Conservation (phyloP, 1,140 invertebrate genomes). For the Cecropterus lyciades region DNA sequence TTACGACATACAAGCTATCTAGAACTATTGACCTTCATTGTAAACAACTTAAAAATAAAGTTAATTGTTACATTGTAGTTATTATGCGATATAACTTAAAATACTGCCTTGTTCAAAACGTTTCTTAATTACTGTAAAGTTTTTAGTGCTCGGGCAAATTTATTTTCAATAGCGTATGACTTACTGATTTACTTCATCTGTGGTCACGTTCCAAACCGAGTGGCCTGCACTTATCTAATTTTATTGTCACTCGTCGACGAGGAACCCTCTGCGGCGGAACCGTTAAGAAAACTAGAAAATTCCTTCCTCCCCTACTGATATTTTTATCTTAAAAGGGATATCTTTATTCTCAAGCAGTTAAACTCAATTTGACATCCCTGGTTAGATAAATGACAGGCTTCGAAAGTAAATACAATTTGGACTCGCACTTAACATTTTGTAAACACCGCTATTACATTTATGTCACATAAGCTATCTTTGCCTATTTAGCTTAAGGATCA, state of each 20-base stretch:
- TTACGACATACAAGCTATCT: no score
- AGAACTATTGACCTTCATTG: no score
- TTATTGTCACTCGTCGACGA: conserved; percentile 76
- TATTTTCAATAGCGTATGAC: no score
- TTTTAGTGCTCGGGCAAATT: no score
- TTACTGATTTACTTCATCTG: neutral
- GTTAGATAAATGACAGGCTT: conserved; percentile 35
- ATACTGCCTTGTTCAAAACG: no score
- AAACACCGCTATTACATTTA: no score
- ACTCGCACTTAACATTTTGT: neutral
- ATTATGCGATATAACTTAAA: no score
- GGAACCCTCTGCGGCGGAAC: conserved; percentile 60
- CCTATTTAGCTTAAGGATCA: no score
- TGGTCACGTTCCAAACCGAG: conserved; percentile 41
- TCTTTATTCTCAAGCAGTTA: conserved; percentile 72
- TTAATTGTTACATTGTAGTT: no score
- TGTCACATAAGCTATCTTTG: no score
- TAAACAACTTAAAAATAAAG: no score
- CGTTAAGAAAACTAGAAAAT: conserved; percentile 70
- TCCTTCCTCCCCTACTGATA: conserved; percentile 58
- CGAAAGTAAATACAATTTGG: conserved; percentile 19
- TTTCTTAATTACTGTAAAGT: no score
- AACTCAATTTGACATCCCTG: conserved; percentile 65
- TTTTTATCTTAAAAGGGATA: conserved; percentile 70
- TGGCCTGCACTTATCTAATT: conserved; percentile 81